Evolutionary conservation across 2,888 invertebrate species (phyloP).

Genomic region (Thymelicus lineola): DNA sequence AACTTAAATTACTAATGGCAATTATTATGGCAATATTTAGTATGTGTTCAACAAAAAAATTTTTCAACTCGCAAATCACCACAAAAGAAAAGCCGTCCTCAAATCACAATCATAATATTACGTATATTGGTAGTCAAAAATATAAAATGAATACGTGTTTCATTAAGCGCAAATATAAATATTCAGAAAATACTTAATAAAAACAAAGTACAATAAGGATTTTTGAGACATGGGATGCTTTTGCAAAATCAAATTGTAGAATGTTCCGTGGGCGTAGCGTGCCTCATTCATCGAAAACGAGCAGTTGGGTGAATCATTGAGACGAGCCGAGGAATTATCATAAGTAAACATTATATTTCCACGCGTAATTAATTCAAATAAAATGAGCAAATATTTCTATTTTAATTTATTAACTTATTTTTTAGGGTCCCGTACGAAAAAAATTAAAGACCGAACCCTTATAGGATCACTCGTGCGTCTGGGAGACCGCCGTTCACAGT

Average conservation of each 20-base stretch:
- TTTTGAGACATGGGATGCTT: neutral
- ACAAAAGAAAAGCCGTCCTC: too few species aligned
- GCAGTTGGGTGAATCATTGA: slow-evolving; percentile 27
- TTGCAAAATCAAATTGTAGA: slow-evolving; percentile 21
- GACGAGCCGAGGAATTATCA: slow-evolving; percentile 50
- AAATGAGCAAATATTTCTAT: slow-evolving; percentile 52
- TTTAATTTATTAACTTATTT: too few species aligned
- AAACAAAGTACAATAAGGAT: slow-evolving; percentile 9
- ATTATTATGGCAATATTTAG: too few species aligned
- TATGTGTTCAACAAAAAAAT: too few species aligned
- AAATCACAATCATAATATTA: too few species aligned
- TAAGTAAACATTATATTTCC: slow-evolving; percentile 52
- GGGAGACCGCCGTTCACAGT: too few species aligned
- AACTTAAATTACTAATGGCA: too few species aligned
- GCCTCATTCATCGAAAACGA: slow-evolving; percentile 27
- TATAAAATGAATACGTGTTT: neutral
- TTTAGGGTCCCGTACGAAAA: too few species aligned
- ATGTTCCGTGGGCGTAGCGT: slow-evolving; percentile 6
- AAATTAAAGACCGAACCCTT: too few species aligned
- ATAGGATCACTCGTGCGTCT: too few species aligned
- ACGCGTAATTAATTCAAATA: slow-evolving; percentile 66
- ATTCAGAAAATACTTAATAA: neutral
- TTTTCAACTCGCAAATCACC: too few species aligned
- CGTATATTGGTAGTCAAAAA: too few species aligned
- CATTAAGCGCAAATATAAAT: neutral